Conservation (phyloP, 2,113 vertebrate species). For the Sinocyclocheilus rhinocerous region DNA sequence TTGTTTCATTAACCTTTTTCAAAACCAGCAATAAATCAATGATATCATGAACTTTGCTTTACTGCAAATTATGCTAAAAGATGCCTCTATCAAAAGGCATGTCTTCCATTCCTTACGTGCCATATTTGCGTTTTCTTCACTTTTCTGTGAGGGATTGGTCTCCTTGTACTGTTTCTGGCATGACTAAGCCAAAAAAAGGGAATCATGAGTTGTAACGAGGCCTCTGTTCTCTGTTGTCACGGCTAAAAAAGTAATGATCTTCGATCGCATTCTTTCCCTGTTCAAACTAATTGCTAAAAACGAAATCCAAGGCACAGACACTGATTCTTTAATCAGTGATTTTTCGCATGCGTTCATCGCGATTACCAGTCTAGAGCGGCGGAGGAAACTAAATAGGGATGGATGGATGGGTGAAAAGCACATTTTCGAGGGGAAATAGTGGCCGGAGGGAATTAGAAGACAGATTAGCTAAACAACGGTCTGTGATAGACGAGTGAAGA, state of each 20-base stretch:
- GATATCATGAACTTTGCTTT: neutral
- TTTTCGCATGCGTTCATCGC: neutral
- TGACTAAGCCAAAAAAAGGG: neutral
- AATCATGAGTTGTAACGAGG: neutral
- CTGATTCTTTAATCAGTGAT: constrained; percentile 19
- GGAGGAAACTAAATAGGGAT: neutral
- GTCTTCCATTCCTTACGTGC: neutral
- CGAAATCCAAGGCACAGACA: neutral
- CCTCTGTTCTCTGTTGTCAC: neutral
- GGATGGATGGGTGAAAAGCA: constrained; percentile 4
- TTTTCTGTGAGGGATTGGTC: neutral
- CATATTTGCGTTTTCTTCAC: neutral
- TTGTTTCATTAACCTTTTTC: neutral
- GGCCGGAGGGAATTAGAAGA: constrained; percentile 6
- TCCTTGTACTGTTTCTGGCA: neutral
- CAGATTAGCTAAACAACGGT: neutral
- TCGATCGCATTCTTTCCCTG: constrained; percentile 3
- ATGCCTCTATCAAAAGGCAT: neutral
- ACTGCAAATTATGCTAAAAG: neutral
- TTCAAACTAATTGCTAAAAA: neutral
- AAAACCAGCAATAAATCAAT: neutral
- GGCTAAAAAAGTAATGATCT: constrained; percentile 11
- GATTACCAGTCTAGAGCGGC: neutral
- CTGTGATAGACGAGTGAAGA: neutral
- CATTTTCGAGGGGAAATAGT: neutral